Percentiles rank a stretch among this genome's conserved stretches.
Evolutionary conservation across 2,797 vertebrate genomes (phyloP).

Genomic region (Sylvilagus floridanus): DNA sequence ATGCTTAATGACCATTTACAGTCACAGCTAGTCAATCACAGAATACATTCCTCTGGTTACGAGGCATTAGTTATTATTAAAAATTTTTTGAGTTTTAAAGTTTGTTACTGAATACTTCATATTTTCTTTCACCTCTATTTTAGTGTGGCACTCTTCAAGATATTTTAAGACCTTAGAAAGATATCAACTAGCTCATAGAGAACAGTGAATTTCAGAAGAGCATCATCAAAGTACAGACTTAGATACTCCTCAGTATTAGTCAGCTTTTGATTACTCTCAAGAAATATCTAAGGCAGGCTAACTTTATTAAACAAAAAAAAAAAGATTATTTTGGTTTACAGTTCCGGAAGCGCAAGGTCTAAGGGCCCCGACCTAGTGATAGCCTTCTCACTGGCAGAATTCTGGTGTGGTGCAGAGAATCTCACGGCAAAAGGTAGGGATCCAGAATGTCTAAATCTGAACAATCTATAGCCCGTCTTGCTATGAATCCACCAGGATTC

Average conservation of each 20-base stretch:
- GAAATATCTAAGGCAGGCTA: too few species aligned
- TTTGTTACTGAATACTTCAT: neutral
- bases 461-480: too few species aligned
- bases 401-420: too few species aligned
- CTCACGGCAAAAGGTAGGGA: too few species aligned
- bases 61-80: neutral
- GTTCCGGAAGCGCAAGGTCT: too few species aligned
- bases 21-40: neutral
- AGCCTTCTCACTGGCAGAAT: too few species aligned
- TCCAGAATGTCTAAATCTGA: too few species aligned
- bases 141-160: neutral
- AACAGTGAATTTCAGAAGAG: slow-evolving; percentile 33
- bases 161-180: slow-evolving; percentile 16
- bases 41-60: neutral
- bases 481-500: too few species aligned
- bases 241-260: neutral
- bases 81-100: slow-evolving; percentile 1
- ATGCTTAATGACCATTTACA: neutral
- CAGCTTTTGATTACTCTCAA: too few species aligned
- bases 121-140: neutral
- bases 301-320: too few species aligned
- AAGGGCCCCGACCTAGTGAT: too few species aligned
- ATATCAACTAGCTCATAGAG: neutral
- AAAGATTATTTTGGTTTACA: too few species aligned
- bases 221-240: neutral